Percentiles rank a stretch among this genome's conserved stretches.
phyloP scores from a whole-genome alignment of 1,140 invertebrate genomes.

The Listronotus bonariensis region DNA sequence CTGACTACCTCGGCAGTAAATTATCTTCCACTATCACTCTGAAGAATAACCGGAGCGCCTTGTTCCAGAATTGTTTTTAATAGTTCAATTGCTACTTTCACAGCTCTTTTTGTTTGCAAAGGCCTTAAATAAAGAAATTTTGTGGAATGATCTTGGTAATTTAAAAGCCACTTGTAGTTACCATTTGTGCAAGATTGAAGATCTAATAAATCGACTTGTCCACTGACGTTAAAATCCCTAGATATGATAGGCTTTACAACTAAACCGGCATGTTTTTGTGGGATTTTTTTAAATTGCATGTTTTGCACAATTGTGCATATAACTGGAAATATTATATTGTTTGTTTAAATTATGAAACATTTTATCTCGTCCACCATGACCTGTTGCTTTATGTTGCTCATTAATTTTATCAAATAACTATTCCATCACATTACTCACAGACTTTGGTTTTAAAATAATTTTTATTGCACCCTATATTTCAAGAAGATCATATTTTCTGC shows the following conservation, averaged over 20 bases:
- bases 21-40: conserved; percentile 43
- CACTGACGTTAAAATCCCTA: conserved; percentile 39
- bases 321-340: not conserved
- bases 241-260: conserved; percentile 39
- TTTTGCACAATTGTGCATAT: conserved; percentile 16
- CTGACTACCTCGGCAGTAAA: conserved; percentile 37
- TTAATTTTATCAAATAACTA: no score
- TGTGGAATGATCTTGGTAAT: conserved; percentile 58
- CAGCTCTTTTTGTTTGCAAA: conserved; percentile 48
- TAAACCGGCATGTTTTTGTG: conserved; percentile 22
- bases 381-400: no score
- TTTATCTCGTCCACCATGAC: no score
- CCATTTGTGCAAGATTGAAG: conserved; percentile 48
- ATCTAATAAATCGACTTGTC: conserved; percentile 52
- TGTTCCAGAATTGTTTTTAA: conserved; percentile 43
- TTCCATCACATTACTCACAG: no score
- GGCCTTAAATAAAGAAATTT: conserved; percentile 55
- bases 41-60: conserved; percentile 40
- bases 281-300: conserved; percentile 22
- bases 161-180: conserved; percentile 50
- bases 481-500: no score
- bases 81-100: conserved; percentile 37
- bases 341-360: no score
- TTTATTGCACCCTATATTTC: no score
- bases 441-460: no score